phyloP scores from a whole-genome alignment of 1,140 invertebrate species.

The Oreohelix idahoensis region DNA sequence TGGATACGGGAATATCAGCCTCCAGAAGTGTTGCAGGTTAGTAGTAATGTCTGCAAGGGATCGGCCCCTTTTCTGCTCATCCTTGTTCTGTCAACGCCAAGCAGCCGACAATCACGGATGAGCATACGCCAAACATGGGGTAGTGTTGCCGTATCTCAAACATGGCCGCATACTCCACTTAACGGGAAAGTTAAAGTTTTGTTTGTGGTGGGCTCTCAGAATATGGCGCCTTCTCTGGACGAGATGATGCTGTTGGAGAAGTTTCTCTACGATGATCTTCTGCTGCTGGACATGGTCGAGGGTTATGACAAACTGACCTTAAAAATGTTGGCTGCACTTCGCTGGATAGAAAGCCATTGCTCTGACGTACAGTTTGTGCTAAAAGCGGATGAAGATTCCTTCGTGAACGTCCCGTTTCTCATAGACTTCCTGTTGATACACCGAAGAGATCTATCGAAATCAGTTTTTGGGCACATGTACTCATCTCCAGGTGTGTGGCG shows the following conservation, averaged over 20 bases:
- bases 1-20: slow-evolving; percentile 3
- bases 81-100: slow-evolving; percentile 1
- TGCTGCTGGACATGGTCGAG: slow-evolving; percentile 86
- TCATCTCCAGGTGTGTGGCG: slow-evolving; percentile 47
- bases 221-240: slow-evolving; percentile 34
- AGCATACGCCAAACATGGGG: slow-evolving; percentile 49
- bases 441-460: slow-evolving; percentile 30
- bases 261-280: slow-evolving; percentile 78
- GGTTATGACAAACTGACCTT: slow-evolving; percentile 88
- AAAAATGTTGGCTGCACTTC: slow-evolving; percentile 87
- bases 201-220: slow-evolving; percentile 49
- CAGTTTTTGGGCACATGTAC: slow-evolving; percentile 36
- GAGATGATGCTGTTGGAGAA: slow-evolving; percentile 77
- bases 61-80: slow-evolving; percentile 5
- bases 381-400: slow-evolving; percentile 76
- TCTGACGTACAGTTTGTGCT: slow-evolving; percentile 75
- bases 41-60: not conserved
- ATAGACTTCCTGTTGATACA: slow-evolving; percentile 43
- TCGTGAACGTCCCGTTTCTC: slow-evolving; percentile 70
- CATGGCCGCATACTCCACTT: slow-evolving; percentile 38
- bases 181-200: slow-evolving; percentile 36
- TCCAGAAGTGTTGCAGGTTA: not conserved
- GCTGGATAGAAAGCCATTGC: slow-evolving; percentile 83
- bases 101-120: not conserved
- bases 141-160: slow-evolving; percentile 30